Evolutionary conservation across 2,797 vertebrate species (phyloP).

Genomic region (Pangasius djambal): DNA sequence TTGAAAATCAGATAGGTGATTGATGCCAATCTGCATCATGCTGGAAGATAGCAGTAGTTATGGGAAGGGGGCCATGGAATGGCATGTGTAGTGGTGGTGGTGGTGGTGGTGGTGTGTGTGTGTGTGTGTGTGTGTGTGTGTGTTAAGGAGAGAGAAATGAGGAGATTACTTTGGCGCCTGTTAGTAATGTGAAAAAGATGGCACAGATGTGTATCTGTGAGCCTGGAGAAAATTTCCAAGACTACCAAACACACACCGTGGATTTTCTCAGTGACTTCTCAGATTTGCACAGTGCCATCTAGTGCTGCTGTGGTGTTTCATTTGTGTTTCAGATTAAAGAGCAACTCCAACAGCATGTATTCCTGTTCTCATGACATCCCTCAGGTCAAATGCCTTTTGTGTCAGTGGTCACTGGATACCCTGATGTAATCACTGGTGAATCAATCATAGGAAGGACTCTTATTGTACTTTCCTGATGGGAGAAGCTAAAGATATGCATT

Average conservation of each 20-base stretch:
- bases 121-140: conserved; percentile 6
- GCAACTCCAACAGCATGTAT: not conserved
- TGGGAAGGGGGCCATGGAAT: conserved; percentile 20
- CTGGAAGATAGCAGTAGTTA: conserved; percentile 39
- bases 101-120: not conserved
- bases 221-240: not conserved
- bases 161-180: conserved; percentile 41
- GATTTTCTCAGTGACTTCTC: not conserved
- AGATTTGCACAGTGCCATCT: not conserved
- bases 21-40: conserved; percentile 14
- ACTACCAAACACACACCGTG: not conserved
- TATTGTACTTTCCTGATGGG: not conserved
- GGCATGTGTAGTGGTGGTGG: conserved; percentile 12
- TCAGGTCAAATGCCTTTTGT: not conserved
- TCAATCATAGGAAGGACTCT: not conserved
- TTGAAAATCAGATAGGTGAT: conserved; percentile 12
- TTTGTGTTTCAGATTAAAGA: not conserved
- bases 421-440: not conserved
- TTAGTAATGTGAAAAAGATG: conserved; percentile 44
- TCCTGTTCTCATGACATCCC: conserved; percentile 1
- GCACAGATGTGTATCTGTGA: conserved; percentile 22
- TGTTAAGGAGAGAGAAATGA: conserved; percentile 4
- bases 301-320: not conserved
- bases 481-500: not conserved
- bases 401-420: not conserved